These are phyloP conservation scores for Fregata magnificens DNA, from an alignment of 2,113 vertebrate species.

Conservation along the genomic window DNA sequence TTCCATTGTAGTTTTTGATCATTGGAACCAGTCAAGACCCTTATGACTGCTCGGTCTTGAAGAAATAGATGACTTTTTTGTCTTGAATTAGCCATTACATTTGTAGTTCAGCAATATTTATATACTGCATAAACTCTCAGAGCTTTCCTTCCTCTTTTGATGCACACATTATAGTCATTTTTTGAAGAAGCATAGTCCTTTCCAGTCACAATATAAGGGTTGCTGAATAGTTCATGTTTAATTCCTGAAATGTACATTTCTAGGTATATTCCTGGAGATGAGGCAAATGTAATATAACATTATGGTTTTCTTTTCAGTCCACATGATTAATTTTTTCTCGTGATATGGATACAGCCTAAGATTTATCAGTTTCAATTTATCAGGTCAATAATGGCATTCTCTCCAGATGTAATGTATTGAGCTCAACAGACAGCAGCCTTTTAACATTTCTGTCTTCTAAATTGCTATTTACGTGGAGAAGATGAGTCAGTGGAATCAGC, in stretches of 20 bases:
- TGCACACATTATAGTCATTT: neutral
- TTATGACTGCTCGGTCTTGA: neutral
- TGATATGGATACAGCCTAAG: neutral
- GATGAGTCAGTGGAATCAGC: neutral
- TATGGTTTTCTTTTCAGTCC: conserved; percentile 9
- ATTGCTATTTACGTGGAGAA: neutral
- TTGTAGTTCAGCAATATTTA: conserved; percentile 2
- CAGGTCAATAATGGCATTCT: conserved; percentile 7
- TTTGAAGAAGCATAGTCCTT: neutral
- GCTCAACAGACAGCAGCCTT: conserved; percentile 7
- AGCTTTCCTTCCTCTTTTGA: neutral
- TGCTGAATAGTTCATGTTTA: neutral
- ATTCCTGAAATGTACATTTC: neutral
- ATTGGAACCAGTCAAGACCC: neutral
- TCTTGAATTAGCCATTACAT: neutral
- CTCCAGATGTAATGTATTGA: neutral
- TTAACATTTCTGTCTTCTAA: conserved; percentile 31
- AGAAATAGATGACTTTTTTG: neutral
- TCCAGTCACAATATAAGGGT: neutral
- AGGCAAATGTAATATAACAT: neutral
- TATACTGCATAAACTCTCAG: neutral
- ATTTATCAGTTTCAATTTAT: conserved; percentile 55
- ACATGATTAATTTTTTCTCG: conserved; percentile 5
- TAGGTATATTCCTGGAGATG: neutral
- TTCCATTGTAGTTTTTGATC: neutral